These are phyloP conservation scores for Calliopum simillimum DNA, from an alignment of 2,888 invertebrate genomes.

Conservation along the genomic window DNA sequence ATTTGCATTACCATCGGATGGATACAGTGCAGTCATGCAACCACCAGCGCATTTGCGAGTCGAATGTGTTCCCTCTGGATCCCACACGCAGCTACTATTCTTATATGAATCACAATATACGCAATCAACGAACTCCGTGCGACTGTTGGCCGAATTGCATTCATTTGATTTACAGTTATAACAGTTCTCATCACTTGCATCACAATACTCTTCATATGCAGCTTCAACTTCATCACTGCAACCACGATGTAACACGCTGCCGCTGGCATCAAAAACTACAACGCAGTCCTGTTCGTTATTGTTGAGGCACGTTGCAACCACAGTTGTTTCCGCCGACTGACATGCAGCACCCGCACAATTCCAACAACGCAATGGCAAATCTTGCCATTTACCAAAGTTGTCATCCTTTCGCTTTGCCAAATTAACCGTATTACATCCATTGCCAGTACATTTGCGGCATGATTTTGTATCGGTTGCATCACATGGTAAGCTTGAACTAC, in stretches of 20 bases:
- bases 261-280: constrained; percentile 54
- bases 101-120: constrained; percentile 58
- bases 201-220: constrained; percentile 49
- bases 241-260: constrained; percentile 55
- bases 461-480: constrained; percentile 49
- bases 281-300: constrained; percentile 63
- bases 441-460: constrained; percentile 52
- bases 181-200: constrained; percentile 49
- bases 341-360: constrained; percentile 54
- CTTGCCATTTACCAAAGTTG: constrained; percentile 64
- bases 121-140: constrained; percentile 53
- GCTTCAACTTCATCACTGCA: constrained; percentile 55
- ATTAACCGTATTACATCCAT: constrained; percentile 58
- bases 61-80: constrained; percentile 46
- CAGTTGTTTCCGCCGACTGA: constrained; percentile 24
- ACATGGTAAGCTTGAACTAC: constrained; percentile 54
- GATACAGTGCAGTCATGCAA: constrained; percentile 61
- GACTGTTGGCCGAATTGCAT: constrained; percentile 55
- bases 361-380: constrained; percentile 58
- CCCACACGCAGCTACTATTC: constrained; percentile 51
- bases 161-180: constrained; percentile 61
- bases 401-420: constrained; percentile 52
- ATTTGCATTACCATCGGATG: constrained; percentile 47
- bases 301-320: constrained; percentile 46
- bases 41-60: constrained; percentile 57